Conservation (phyloP, 2,797 vertebrate genomes). For the Tapirus indicus region DNA sequence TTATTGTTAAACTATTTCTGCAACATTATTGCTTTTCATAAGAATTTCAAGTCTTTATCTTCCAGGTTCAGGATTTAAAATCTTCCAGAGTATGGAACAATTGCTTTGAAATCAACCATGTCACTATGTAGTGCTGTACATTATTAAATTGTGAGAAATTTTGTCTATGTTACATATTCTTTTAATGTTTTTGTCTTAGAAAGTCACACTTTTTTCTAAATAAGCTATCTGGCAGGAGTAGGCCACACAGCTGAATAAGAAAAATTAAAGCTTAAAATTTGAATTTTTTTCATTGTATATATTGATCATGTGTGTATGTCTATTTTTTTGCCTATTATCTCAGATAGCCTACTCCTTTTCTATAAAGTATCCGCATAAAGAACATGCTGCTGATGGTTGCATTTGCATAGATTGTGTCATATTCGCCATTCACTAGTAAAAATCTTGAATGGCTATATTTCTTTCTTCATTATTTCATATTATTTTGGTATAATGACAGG, state of each 20-base stretch:
- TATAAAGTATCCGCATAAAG: neutral
- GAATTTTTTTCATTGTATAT: neutral
- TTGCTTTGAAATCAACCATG: neutral
- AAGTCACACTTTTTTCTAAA: neutral
- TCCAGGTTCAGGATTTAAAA: neutral
- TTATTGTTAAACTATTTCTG: conserved; percentile 1
- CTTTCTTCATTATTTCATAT: neutral
- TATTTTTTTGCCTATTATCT: neutral
- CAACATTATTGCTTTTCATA: neutral
- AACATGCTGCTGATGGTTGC: neutral
- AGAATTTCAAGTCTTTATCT: neutral
- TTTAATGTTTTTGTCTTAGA: neutral
- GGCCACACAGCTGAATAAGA: neutral
- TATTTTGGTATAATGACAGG: neutral
- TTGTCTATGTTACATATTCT: neutral
- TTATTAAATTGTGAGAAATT: neutral
- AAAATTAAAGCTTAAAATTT: neutral
- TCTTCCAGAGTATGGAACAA: neutral
- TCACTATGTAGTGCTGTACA: neutral
- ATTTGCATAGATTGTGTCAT: neutral
- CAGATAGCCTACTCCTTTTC: neutral
- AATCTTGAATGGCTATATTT: neutral
- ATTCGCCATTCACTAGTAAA: neutral
- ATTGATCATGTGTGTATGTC: neutral
- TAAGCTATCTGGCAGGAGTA: neutral